Percentiles rank a stretch among this genome's conserved stretches.
phyloP scores from a whole-genome alignment of 2,888 invertebrate species.

The Tetragnatha montana region DNA sequence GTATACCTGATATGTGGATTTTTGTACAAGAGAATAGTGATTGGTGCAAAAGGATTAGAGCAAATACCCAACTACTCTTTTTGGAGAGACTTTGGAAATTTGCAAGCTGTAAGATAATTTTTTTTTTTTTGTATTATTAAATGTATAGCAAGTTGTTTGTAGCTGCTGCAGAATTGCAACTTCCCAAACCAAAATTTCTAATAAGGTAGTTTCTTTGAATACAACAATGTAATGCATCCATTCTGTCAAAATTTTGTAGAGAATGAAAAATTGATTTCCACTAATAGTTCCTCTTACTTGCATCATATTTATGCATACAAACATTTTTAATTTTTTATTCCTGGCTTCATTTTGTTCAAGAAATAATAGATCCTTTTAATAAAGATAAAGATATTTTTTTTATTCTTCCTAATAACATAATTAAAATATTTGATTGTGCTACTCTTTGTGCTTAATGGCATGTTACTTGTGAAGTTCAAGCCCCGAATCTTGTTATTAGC shows the following conservation, averaged over 20 bases:
- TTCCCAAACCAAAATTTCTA: background rate
- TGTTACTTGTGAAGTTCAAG: too few species aligned
- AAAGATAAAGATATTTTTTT: too few species aligned
- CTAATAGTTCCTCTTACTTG: background rate
- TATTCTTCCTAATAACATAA: too few species aligned
- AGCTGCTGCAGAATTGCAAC: too few species aligned
- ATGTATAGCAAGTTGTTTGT: background rate
- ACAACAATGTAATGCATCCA: background rate
- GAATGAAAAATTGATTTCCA: background rate
- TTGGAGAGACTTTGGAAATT: constrained; percentile 77
- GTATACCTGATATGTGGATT: constrained; percentile 76
- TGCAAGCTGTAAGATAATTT: constrained; percentile 75
- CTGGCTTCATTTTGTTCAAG: too few species aligned
- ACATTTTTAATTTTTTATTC: too few species aligned
- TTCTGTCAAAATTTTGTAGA: background rate
- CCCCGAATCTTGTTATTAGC: too few species aligned
- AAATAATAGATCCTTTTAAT: too few species aligned
- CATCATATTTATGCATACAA: too few species aligned
- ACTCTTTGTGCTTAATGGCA: too few species aligned
- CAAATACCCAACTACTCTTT: constrained; percentile 77
- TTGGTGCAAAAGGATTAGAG: constrained; percentile 76
- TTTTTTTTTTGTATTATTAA: background rate
- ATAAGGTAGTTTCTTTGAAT: background rate
- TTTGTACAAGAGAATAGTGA: constrained; percentile 75
- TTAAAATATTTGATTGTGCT: background rate